Evolutionary conservation across 53 echinoderm and acorn worm genomes (phyloP).

Genomic region (Apostichopus leukothele): DNA sequence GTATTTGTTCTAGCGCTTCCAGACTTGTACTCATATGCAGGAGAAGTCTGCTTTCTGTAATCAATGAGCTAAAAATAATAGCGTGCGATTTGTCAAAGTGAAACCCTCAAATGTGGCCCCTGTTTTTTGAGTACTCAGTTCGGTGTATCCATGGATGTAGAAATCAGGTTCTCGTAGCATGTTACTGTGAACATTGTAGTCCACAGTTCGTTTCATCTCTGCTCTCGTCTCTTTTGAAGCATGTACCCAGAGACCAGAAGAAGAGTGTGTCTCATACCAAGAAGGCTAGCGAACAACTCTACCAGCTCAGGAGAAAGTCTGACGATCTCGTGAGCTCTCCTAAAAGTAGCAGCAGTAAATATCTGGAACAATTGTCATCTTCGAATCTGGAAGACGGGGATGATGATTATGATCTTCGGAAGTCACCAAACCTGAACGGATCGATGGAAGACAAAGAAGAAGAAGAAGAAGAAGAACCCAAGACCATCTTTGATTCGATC

Average conservation of each 20-base stretch:
- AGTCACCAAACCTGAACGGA: slow-evolving; percentile 53
- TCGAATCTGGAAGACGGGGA: slow-evolving; percentile 19
- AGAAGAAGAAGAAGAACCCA: neutral
- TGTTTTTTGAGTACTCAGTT: too few relatives aligned
- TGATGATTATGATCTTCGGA: slow-evolving; percentile 56
- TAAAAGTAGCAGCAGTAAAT: slow-evolving; percentile 39
- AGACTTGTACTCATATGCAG: too few relatives aligned
- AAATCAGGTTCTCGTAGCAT: too few relatives aligned
- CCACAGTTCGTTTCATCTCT: neutral
- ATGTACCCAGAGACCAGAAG: slow-evolving; percentile 87
- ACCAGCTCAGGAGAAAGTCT: slow-evolving; percentile 62
- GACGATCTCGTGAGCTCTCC: slow-evolving; percentile 41
- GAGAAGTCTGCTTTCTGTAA: too few relatives aligned
- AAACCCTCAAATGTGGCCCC: too few relatives aligned
- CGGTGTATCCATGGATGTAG: too few relatives aligned
- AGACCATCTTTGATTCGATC: slow-evolving; percentile 26
- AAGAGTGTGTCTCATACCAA: slow-evolving; percentile 76
- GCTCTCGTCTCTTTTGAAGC: slow-evolving; percentile 51
- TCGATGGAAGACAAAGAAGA: neutral
- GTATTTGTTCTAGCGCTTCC: too few relatives aligned
- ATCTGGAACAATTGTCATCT: neutral
- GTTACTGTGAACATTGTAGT: too few relatives aligned
- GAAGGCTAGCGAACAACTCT: slow-evolving; percentile 84
- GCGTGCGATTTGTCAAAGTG: too few relatives aligned
- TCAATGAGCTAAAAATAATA: too few relatives aligned